Evolutionary conservation across 1,140 invertebrate genomes (phyloP).

Genomic region (Pseudoatta argentina): DNA sequence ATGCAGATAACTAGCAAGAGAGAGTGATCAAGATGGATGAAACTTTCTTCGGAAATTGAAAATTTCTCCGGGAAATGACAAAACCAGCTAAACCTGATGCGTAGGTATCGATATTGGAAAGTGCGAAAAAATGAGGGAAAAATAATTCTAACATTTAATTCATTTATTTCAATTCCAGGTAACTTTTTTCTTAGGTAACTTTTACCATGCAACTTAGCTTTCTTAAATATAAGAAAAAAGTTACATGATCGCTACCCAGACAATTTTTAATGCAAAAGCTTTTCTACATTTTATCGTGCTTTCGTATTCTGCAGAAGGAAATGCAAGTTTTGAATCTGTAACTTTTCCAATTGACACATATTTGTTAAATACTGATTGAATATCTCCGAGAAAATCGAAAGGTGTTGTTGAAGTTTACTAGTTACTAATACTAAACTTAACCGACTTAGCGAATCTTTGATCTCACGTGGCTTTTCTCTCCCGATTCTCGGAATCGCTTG

Average conservation of each 20-base stretch:
- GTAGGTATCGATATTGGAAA: slow-evolving; percentile 49
- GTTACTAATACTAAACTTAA: slow-evolving; percentile 19
- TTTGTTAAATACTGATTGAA: not conserved
- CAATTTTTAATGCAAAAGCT: not conserved
- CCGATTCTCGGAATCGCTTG: slow-evolving; percentile 24
- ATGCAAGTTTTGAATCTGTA: not conserved
- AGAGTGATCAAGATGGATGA: not conserved
- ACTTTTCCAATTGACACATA: not conserved
- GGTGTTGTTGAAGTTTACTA: not conserved
- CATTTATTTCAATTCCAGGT: not conserved
- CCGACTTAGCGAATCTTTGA: slow-evolving; percentile 25
- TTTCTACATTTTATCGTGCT: not conserved
- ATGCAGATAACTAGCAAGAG: slow-evolving; percentile 23
- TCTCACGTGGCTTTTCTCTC: not conserved
- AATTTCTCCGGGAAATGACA: slow-evolving; percentile 12
- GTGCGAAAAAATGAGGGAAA: not conserved
- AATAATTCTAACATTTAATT: not conserved
- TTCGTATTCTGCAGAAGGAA: not conserved
- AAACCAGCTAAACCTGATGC: slow-evolving; percentile 36
- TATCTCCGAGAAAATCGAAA: not conserved
- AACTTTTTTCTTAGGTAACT: too few species aligned
- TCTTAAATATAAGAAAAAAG: too few species aligned
- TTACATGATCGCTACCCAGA: too few species aligned
- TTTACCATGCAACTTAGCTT: too few species aligned
- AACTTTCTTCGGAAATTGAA: not conserved